These are phyloP conservation scores for Drosophila watanabei DNA, from an alignment of 1,140 invertebrate species.

Conservation along the genomic window DNA sequence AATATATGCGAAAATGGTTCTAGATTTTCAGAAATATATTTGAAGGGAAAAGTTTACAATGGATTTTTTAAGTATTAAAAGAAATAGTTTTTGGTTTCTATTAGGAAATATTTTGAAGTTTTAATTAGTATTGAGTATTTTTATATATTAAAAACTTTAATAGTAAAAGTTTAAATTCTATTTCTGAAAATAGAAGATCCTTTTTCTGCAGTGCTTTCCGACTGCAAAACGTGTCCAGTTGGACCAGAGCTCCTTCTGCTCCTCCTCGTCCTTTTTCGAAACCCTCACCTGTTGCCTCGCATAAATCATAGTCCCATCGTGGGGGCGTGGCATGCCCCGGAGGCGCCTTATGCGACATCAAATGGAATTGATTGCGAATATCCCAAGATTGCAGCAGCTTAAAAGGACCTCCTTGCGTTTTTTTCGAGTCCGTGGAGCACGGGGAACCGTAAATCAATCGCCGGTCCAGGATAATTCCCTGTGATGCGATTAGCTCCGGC, in stretches of 20 bases:
- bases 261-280: background rate
- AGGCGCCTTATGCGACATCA: background rate
- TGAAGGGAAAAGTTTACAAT: background rate
- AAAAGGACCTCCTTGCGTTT: constrained; percentile 7
- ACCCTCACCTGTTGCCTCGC: constrained; percentile 44
- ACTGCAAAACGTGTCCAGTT: constrained; percentile 15
- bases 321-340: constrained; percentile 13
- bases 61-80: too few relatives aligned
- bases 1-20: background rate
- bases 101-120: too few relatives aligned
- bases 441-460: constrained; percentile 40
- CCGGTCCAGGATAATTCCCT: constrained; percentile 36
- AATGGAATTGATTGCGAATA: constrained; percentile 47
- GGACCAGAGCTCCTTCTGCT: constrained; percentile 1
- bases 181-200: too few relatives aligned
- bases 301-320: constrained; percentile 68
- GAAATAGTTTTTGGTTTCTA: too few relatives aligned
- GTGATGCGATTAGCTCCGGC: constrained; percentile 41
- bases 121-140: too few relatives aligned
- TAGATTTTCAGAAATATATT: background rate
- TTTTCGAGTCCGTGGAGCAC: background rate
- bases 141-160: too few relatives aligned
- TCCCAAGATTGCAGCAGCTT: constrained; percentile 44
- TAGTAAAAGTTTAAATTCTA: too few relatives aligned
- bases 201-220: background rate